Evolutionary conservation across 2,888 invertebrate genomes (phyloP), one percentile per base, ranked within the genome.

Genomic region (Macrosoma leucophasiata): DNA sequence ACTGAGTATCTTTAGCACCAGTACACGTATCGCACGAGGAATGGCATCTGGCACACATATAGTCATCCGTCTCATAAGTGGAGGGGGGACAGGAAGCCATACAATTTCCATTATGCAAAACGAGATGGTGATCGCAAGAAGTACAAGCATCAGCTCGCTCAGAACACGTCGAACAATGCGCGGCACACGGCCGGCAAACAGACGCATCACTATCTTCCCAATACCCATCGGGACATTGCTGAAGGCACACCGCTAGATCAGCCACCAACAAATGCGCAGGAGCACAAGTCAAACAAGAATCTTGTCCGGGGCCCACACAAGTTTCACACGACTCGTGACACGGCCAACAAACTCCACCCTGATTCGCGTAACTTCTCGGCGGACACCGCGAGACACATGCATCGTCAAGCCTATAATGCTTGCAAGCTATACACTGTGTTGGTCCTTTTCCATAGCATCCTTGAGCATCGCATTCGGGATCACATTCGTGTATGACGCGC

Each of bases 301-400:
- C 93, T 62, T 93, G 93, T 7, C 94, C 93, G 3, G 94, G 90
- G 4, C 95, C 96, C 13, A 92, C 93, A 57, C 96, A 96, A 9
- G 93, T 94, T 63, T 93, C 91, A 59, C 96, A 96, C 8, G 94
- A 93, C 60, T 94, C 93, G 61, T 95, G 94, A 55, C 96, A 96
- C 0, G 92, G 91, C 88, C 91, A 91, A 57, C 95, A 96, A 12
- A 91, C 88, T 23, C 90, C 92, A 22, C 91, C 91, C 53, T 91
- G 90, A 61, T 93, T 93, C 0, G 91, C 90, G 55, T 91, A 95
- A 58, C 93, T 94, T 51, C 94, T 87, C 8, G 93, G 93, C 4
- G 95, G 95, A 62, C 95, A 95, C 28, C 90, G 88, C 43, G 92
- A 92, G 2, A 95, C 92, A 65, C 95, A 95, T 12, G 92, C 90